phyloP scores from a whole-genome alignment of 2,113 vertebrate genomes.

The Gallinago paraguaiae region DNA sequence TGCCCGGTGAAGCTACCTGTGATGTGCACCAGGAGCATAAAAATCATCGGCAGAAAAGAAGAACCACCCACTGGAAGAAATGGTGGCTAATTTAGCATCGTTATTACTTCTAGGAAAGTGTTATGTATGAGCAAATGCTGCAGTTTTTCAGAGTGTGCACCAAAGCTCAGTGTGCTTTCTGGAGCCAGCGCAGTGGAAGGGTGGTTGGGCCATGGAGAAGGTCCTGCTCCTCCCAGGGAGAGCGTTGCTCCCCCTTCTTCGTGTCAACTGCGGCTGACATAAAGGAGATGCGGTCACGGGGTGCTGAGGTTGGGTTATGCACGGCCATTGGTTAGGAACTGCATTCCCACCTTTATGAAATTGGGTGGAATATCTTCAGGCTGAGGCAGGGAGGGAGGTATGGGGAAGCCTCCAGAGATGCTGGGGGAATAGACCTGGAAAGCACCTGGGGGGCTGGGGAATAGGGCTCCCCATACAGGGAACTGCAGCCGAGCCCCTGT shows the following conservation, averaged over 20 bases:
- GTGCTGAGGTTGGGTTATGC: background rate
- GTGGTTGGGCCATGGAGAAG: background rate
- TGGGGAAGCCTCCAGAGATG: background rate
- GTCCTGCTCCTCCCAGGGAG: background rate
- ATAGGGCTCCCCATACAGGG: background rate
- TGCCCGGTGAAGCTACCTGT: background rate
- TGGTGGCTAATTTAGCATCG: background rate
- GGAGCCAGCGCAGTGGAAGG: background rate
- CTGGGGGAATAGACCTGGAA: background rate
- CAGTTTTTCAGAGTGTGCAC: background rate
- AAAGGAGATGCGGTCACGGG: background rate
- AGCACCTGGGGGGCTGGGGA: background rate
- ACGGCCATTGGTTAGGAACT: background rate
- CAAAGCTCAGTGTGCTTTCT: background rate
- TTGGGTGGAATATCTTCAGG: background rate
- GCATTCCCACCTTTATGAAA: background rate
- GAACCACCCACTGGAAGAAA: conserved; percentile 19
- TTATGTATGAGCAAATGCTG: conserved; percentile 14
- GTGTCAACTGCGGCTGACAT: background rate
- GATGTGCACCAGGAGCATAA: background rate
- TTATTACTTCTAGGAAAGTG: conserved; percentile 41
- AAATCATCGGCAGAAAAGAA: conserved; percentile 22
- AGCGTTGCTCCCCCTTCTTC: background rate
- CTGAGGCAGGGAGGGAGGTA: background rate
- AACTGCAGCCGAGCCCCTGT: background rate